These are phyloP conservation scores for Clivina fossor DNA, from an alignment of 2,888 invertebrate species.

Conservation along the genomic window DNA sequence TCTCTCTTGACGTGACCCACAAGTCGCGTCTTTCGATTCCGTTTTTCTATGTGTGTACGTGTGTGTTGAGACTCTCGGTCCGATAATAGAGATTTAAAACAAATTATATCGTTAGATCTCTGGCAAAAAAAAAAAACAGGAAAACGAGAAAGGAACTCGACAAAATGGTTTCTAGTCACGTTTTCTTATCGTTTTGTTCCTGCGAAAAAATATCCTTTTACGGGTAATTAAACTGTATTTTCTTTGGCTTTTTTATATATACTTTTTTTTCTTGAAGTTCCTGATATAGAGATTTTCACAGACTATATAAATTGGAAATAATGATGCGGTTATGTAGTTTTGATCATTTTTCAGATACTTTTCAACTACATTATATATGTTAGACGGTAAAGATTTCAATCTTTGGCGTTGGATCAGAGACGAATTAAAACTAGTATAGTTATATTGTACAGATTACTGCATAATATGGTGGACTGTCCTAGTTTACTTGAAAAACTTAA, in stretches of 20 bases:
- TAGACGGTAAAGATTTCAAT: too few relatives aligned
- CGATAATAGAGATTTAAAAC: slow-evolving; percentile 33
- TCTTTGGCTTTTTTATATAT: slow-evolving; percentile 8
- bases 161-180: slow-evolving; percentile 30
- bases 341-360: too few relatives aligned
- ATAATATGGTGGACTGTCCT: too few relatives aligned
- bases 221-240: slow-evolving; percentile 28
- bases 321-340: too few relatives aligned
- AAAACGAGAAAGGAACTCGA: slow-evolving; percentile 10
- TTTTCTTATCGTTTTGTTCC: slow-evolving; percentile 26
- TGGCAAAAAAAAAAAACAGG: too few relatives aligned
- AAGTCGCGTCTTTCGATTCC: slow-evolving; percentile 15
- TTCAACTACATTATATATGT: too few relatives aligned
- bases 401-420: too few relatives aligned
- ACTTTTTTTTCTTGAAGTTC: background rate
- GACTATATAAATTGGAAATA: too few relatives aligned
- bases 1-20: slow-evolving; percentile 17
- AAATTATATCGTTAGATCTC: slow-evolving; percentile 33
- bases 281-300: background rate
- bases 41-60: background rate
- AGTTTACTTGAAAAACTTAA: too few relatives aligned
- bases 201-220: slow-evolving; percentile 27
- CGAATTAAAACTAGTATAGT: too few relatives aligned
- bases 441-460: too few relatives aligned
- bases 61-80: background rate